Conservation (phyloP, 2,113 vertebrate genomes). For the Clarias macrocephalus region DNA sequence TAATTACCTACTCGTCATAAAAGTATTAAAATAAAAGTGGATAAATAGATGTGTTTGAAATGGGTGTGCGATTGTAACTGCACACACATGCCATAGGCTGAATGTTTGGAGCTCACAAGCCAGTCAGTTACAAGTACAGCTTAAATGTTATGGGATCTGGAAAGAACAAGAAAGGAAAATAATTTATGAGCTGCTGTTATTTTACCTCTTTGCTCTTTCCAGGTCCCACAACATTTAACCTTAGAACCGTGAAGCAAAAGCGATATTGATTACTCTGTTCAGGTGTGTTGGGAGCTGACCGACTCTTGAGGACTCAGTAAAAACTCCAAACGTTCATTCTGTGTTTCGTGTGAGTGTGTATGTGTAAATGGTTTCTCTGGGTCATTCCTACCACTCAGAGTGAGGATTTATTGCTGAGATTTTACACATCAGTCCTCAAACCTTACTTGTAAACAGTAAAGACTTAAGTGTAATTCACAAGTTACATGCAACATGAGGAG, state of each 20-base stretch:
- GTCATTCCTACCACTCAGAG: not conserved
- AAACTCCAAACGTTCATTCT: not conserved
- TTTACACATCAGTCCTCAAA: not conserved
- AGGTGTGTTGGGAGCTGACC: not conserved
- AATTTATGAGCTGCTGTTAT: not conserved
- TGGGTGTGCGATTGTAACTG: not conserved
- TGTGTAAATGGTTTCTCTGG: not conserved
- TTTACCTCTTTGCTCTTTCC: not conserved
- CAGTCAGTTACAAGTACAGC: not conserved
- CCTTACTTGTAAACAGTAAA: not conserved
- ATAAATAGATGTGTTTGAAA: not conserved
- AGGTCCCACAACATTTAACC: slow-evolving; percentile 3
- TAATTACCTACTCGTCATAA: not conserved
- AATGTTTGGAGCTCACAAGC: not conserved
- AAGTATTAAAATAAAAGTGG: not conserved
- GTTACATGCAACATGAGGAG: not conserved
- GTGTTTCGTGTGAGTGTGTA: not conserved
- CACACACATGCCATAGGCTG: not conserved
- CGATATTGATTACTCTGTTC: not conserved
- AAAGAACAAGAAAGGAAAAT: not conserved
- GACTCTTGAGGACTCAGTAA: not conserved
- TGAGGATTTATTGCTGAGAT: not conserved
- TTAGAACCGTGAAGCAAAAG: not conserved
- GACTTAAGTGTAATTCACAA: not conserved
- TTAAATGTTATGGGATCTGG: slow-evolving; percentile 1